phyloP scores from a whole-genome alignment of 2,888 invertebrate genomes.

The Hermaeophaga mercurialis region DNA sequence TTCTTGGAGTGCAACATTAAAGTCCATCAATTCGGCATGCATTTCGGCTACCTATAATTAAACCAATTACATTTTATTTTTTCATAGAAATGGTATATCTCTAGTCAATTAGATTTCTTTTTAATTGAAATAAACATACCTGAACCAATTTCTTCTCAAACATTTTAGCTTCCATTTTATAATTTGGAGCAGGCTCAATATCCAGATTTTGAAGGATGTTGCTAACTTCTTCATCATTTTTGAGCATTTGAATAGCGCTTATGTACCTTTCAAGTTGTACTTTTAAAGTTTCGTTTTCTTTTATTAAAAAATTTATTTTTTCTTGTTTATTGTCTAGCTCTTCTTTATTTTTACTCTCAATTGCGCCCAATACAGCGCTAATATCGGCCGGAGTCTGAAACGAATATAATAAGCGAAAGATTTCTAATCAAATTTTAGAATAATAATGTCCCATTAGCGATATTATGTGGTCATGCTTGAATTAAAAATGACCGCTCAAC shows the following conservation, averaged over 20 bases:
- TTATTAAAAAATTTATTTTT: constrained; percentile 48
- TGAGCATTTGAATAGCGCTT: constrained; percentile 85
- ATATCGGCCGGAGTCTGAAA: constrained; percentile 48
- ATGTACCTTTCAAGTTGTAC: constrained; percentile 86
- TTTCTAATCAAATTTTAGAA: too few relatives aligned
- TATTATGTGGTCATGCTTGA: too few relatives aligned
- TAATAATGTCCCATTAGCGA: too few relatives aligned
- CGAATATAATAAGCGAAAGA: too few relatives aligned
- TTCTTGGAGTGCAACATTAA: constrained; percentile 81
- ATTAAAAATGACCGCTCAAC: too few relatives aligned
- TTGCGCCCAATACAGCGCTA: constrained; percentile 52
- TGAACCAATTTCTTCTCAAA: constrained; percentile 88
- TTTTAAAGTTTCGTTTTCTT: constrained; percentile 83
- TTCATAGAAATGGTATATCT: too few relatives aligned
- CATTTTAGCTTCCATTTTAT: constrained; percentile 73
- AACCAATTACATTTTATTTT: constrained; percentile 37
- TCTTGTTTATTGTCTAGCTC: constrained; percentile 48
- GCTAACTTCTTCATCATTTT: constrained; percentile 56
- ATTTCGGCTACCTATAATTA: constrained; percentile 88
- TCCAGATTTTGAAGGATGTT: constrained; percentile 51
- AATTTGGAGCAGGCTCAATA: constrained; percentile 57
- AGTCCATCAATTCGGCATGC: constrained; percentile 93
- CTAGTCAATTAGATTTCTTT: too few relatives aligned
- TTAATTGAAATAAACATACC: constrained; percentile 62
- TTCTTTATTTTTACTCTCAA: constrained; percentile 54